These are phyloP conservation scores for Limnodromus scolopaceus DNA, from an alignment of 2,797 vertebrate genomes.

Conservation along the genomic window DNA sequence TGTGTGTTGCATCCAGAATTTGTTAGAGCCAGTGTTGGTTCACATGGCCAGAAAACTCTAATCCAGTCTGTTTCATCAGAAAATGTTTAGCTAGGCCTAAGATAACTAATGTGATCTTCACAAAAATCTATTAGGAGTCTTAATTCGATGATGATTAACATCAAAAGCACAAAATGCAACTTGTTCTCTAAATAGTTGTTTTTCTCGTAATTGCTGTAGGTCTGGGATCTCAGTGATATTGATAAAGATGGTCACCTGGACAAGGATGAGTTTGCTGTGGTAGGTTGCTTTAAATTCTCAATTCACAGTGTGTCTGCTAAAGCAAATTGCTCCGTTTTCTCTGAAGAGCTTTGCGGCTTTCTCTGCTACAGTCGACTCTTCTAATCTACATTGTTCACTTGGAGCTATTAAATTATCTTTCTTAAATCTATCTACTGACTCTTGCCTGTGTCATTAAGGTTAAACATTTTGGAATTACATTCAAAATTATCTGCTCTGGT, in stretches of 20 bases:
- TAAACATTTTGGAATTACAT: not conserved
- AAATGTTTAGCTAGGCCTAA: not conserved
- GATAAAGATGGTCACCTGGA: constrained; percentile 98
- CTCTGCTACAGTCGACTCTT: not conserved
- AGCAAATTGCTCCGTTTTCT: not conserved
- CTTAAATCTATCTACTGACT: not conserved
- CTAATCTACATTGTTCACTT: not conserved
- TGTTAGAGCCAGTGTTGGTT: not conserved
- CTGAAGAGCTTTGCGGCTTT: not conserved
- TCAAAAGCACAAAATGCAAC: not conserved
- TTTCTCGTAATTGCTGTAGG: constrained; percentile 74
- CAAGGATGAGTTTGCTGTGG: constrained; percentile 97
- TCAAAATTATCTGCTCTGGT: not conserved
- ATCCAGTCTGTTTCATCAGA: not conserved
- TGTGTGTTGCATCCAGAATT: not conserved
- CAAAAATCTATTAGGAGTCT: not conserved
- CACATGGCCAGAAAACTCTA: not conserved
- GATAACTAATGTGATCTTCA: not conserved
- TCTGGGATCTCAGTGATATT: constrained; percentile 99
- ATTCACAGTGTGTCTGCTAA: not conserved
- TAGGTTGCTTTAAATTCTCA: constrained; percentile 72
- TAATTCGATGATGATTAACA: not conserved
- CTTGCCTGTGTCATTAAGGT: not conserved
- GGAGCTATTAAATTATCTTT: not conserved
- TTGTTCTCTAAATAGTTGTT: not conserved